Evolutionary conservation across 2,888 invertebrate species (phyloP).

Genomic region (Drosophila mimica): DNA sequence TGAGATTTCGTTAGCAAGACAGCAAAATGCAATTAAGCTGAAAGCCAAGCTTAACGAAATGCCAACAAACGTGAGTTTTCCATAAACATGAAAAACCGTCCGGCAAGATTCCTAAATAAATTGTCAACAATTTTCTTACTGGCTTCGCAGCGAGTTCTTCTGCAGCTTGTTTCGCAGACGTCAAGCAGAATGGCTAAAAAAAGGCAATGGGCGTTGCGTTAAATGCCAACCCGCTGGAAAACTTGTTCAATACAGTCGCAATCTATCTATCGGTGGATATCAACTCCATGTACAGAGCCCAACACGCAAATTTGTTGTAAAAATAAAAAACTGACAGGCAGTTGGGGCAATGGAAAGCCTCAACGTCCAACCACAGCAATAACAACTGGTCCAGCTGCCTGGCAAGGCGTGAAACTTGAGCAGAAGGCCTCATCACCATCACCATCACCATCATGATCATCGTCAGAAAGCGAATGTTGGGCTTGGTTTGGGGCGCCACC

Average conservation of each 20-base stretch:
- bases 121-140: constrained; percentile 3
- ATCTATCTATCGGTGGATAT: constrained; percentile 41
- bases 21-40: neutral
- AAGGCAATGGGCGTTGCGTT: constrained; percentile 35
- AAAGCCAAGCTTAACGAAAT: neutral
- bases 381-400: constrained; percentile 60
- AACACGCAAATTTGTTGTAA: constrained; percentile 58
- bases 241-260: constrained; percentile 47
- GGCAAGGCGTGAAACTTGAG: constrained; percentile 67
- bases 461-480: constrained; percentile 23
- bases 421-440: constrained; percentile 34
- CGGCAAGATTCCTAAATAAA: constrained; percentile 1
- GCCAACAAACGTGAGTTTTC: neutral
- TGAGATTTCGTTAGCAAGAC: neutral
- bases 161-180: neutral
- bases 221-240: constrained; percentile 37
- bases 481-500: constrained; percentile 62
- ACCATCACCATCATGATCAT: constrained; percentile 16
- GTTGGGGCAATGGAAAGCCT: constrained; percentile 38
- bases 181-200: constrained; percentile 6
- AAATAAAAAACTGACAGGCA: constrained; percentile 1
- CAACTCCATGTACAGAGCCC: constrained; percentile 18
- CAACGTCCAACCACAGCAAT: constrained; percentile 38
- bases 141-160: neutral
- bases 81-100: neutral